These are phyloP conservation scores for Leucophenga montana DNA, from an alignment of 2,888 invertebrate species.

Conservation along the genomic window DNA sequence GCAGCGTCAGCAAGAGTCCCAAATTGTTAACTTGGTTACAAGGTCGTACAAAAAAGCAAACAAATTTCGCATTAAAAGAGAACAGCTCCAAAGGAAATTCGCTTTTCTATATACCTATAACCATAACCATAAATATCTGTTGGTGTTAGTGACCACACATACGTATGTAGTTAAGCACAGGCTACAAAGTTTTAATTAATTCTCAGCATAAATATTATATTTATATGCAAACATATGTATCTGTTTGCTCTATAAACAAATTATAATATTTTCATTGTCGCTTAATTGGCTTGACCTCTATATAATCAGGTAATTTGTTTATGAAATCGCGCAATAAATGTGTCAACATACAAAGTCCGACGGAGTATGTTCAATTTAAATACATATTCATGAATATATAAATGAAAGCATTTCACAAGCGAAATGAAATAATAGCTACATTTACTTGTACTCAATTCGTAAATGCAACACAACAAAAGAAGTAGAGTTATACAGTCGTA, in stretches of 20 bases:
- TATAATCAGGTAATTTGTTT: slow-evolving; percentile 62
- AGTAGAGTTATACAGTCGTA: too few species aligned
- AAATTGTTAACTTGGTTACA: slow-evolving; percentile 61
- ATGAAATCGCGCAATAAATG: slow-evolving; percentile 1
- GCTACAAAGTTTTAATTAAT: slow-evolving; percentile 60
- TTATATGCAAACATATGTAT: slow-evolving; percentile 28
- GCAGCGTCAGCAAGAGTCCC: slow-evolving; percentile 61
- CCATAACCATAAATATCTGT: background rate
- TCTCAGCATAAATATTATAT: slow-evolving; percentile 35
- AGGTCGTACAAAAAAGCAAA: slow-evolving; percentile 47
- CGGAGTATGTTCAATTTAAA: too few species aligned
- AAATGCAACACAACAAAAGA: too few species aligned
- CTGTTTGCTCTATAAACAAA: slow-evolving; percentile 39
- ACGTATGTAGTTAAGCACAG: slow-evolving; percentile 16
- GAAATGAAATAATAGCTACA: too few species aligned
- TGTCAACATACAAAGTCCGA: background rate
- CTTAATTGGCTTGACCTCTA: slow-evolving; percentile 59
- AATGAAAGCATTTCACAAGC: too few species aligned
- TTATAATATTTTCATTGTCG: slow-evolving; percentile 30
- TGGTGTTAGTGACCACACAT: slow-evolving; percentile 24
- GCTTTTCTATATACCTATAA: background rate
- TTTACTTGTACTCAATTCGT: too few species aligned
- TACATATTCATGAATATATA: too few species aligned
- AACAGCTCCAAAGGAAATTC: slow-evolving; percentile 12
- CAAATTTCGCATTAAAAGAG: slow-evolving; percentile 33